Percentiles rank a stretch among this genome's conserved stretches.
Conservation (phyloP, 2,113 vertebrate species). For the Heterotis niloticus region DNA sequence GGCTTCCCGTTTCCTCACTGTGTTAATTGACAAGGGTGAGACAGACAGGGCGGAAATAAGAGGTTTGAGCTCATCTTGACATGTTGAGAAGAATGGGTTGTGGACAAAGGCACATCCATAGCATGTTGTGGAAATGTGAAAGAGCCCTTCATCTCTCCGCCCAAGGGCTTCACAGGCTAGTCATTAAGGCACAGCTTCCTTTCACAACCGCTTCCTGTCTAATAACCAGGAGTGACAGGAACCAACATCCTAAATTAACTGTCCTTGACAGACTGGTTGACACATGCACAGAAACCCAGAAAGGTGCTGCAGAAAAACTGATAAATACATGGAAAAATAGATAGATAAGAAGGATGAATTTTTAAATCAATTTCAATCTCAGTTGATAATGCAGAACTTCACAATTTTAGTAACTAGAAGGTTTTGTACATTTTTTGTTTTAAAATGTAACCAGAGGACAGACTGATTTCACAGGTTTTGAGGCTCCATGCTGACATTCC, state of each 20-base stretch:
- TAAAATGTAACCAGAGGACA: too few species aligned
- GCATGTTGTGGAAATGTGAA: background rate
- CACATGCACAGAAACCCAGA: too few species aligned
- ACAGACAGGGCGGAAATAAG: background rate
- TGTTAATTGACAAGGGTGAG: background rate
- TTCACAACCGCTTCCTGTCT: background rate
- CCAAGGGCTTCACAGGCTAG: background rate
- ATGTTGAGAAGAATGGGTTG: background rate
- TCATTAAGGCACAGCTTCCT: constrained; percentile 1
- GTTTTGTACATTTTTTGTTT: too few species aligned
- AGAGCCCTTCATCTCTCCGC: background rate
- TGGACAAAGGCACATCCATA: background rate
- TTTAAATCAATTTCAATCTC: too few species aligned
- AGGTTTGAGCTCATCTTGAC: background rate
- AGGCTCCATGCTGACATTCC: too few species aligned
- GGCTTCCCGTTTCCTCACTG: background rate
- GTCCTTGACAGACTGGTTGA: too few species aligned
- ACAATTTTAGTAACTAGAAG: too few species aligned
- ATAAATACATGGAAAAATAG: too few species aligned
- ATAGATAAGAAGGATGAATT: too few species aligned
- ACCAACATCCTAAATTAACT: background rate
- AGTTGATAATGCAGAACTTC: too few species aligned
- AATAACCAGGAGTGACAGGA: constrained; percentile 2
- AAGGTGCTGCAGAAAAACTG: too few species aligned
- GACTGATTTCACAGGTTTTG: too few species aligned